Evolutionary conservation across 2,113 vertebrate genomes (phyloP).

Genomic region (Desmodus rotundus): DNA sequence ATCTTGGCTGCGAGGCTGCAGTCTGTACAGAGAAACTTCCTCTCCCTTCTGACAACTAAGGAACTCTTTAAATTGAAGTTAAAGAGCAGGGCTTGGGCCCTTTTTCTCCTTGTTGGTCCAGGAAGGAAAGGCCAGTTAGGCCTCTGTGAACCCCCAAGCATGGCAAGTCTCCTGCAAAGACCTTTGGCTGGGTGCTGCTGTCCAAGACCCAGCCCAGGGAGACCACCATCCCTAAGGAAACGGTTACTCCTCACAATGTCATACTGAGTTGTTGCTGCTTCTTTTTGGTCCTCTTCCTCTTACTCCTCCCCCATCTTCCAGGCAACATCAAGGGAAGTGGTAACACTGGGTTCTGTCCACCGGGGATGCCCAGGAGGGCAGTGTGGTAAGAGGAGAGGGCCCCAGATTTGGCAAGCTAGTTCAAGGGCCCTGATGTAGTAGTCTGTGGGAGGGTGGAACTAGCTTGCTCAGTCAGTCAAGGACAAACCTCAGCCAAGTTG

Average conservation of each 20-base stretch:
- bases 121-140: not conserved
- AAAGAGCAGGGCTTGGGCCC: not conserved
- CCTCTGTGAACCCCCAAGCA: not conserved
- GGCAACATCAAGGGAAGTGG: not conserved
- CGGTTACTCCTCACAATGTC: not conserved
- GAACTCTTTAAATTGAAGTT: not conserved
- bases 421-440: not conserved
- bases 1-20: not conserved
- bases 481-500: not conserved
- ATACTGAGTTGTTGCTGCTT: not conserved
- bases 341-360: not conserved
- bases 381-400: not conserved
- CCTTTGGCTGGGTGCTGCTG: not conserved
- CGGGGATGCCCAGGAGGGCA: not conserved
- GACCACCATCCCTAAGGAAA: not conserved
- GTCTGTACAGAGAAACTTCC: not conserved
- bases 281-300: not conserved
- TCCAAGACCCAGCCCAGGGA: not conserved
- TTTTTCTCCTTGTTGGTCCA: not conserved
- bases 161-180: not conserved
- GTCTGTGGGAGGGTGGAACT: not conserved
- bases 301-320: not conserved
- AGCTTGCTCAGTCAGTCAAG: not conserved
- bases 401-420: not conserved
- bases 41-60: slow-evolving; percentile 26